A percentile compares a stretch with the other conserved stretches of the same genome.
These are phyloP conservation scores for Noctua comes DNA, from an alignment of 2,888 invertebrate species.

Conservation along the genomic window DNA sequence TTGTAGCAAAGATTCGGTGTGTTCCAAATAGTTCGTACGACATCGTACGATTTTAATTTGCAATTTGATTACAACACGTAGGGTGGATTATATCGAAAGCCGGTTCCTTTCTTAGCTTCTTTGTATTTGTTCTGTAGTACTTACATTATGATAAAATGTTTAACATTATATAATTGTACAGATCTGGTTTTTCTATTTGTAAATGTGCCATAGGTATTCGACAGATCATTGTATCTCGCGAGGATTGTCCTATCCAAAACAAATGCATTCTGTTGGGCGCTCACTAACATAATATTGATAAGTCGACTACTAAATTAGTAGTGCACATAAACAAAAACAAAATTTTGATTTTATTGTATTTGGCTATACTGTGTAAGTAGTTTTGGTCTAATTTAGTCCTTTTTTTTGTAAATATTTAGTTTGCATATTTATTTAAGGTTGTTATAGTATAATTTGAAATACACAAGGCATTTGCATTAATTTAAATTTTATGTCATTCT, in stretches of 20 bases:
- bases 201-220: neutral
- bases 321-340: too few species aligned
- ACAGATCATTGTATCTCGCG: neutral
- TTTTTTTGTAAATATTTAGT: neutral
- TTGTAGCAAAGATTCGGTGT: conserved; percentile 36
- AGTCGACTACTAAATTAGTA: neutral
- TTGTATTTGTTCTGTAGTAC: neutral
- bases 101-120: neutral
- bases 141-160: neutral
- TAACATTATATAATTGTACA: neutral
- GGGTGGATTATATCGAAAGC: conserved; percentile 26
- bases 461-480: too few species aligned
- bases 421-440: too few species aligned
- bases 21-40: conserved; percentile 30
- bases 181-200: conserved; percentile 8
- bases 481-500: too few species aligned
- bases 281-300: neutral
- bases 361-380: neutral
- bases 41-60: conserved; percentile 38
- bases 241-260: neutral
- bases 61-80: conserved; percentile 47
- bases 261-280: neutral
- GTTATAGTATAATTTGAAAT: too few species aligned
- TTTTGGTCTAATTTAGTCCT: neutral
- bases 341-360: too few species aligned